Evolutionary conservation across 2,797 vertebrate species (phyloP).

Genomic region (Pangasius macronema): DNA sequence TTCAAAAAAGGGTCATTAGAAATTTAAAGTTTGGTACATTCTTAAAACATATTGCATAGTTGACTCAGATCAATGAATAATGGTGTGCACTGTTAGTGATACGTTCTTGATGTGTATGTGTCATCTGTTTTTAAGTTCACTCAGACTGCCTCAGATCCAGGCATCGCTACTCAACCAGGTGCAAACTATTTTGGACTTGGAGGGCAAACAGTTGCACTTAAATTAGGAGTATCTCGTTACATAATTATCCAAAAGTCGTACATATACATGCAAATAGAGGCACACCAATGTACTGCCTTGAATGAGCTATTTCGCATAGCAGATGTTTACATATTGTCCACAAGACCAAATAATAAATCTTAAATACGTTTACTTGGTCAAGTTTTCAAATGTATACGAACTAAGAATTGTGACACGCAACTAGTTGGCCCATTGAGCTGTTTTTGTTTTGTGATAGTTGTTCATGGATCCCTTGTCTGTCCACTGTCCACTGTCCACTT

Average conservation of each 20-base stretch:
- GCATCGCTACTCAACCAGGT: neutral
- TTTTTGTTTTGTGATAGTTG: too few relatives aligned
- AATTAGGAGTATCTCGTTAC: neutral
- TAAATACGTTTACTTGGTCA: too few relatives aligned
- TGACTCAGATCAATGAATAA: neutral
- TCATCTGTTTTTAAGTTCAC: neutral
- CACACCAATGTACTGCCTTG: too few relatives aligned
- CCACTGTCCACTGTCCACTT: too few relatives aligned
- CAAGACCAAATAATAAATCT: too few relatives aligned
- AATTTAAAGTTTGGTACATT: neutral
- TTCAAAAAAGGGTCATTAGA: neutral
- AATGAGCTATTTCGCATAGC: too few relatives aligned
- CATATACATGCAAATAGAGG: neutral
- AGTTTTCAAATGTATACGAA: too few relatives aligned
- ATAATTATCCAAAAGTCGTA: neutral
- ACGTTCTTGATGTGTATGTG: neutral
- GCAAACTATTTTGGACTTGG: neutral
- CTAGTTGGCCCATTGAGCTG: too few relatives aligned
- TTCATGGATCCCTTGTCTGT: too few relatives aligned
- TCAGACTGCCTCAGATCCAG: neutral
- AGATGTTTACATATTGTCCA: too few relatives aligned
- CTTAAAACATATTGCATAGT: neutral
- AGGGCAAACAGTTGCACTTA: neutral
- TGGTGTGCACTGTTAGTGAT: neutral
- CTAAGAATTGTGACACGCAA: too few relatives aligned